These are phyloP conservation scores for Amyelois transitella DNA, from an alignment of 1,140 invertebrate species.

Conservation along the genomic window DNA sequence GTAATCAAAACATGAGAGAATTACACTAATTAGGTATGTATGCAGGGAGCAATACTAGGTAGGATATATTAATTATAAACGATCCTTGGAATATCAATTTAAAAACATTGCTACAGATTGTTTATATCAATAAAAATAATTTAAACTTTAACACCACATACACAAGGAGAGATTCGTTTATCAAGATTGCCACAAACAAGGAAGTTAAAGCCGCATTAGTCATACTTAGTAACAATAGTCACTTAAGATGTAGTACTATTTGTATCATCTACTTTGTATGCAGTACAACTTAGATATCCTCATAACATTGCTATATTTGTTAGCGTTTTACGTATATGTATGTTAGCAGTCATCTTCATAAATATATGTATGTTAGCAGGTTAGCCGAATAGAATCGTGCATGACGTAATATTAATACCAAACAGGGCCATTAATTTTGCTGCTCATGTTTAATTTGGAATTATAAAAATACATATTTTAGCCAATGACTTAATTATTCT, in stretches of 20 bases:
- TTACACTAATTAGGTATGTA: too few species aligned
- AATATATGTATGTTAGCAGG: background rate
- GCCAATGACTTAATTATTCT: too few species aligned
- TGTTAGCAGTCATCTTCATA: background rate
- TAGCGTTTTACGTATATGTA: background rate
- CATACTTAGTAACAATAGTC: background rate
- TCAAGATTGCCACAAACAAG: background rate
- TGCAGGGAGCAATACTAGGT: too few species aligned
- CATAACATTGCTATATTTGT: background rate
- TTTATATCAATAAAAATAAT: background rate
- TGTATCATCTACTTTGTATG: too few species aligned
- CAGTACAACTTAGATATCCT: too few species aligned
- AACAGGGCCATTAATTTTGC: too few species aligned
- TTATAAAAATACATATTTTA: too few species aligned
- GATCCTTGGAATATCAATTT: too few species aligned
- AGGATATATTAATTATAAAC: too few species aligned
- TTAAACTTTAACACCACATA: background rate
- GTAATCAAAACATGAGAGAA: too few species aligned
- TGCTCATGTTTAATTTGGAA: too few species aligned
- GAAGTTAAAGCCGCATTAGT: background rate
- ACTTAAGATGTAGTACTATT: too few species aligned
- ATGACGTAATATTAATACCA: background rate
- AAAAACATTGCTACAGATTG: background rate
- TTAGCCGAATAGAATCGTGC: background rate
- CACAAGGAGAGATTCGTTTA: background rate